Evolutionary conservation across 2,797 vertebrate species (phyloP), one percentile per base, ranked within the genome.

Genomic region (Bovichtus variegatus): DNA sequence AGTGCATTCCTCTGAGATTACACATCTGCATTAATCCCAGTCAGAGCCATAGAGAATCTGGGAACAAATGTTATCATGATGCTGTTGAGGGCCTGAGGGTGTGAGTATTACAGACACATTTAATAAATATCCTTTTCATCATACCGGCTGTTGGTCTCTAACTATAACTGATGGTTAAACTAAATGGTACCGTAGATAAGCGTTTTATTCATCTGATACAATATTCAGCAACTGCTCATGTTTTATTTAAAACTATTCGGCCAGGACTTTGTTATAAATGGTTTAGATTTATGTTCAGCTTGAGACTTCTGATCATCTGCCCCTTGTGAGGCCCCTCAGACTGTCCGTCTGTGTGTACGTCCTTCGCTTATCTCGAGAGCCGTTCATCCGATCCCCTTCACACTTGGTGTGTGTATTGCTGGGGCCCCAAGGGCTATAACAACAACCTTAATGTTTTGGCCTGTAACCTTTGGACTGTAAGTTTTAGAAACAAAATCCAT

Each of bases 1-100:
- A 86, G 77, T 78, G 44, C 88, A 93, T 94, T 94, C 92, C 91
- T 57, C 66, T 81, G 82, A 93, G 90, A 93, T 95, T 95, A 94
- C 92, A 91, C 89, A 93, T 92, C 82, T 91, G 87, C 72, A 90
- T 89, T 90, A 93, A 93, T 94, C 91, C 87, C 80, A 71, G 66
- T 89, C 84, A 85, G 62, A 76, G 70, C 75, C 76, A 66, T 18
- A 19, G 60, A 81, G 68, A 85, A 50, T 89, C 71, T 76, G 72
- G 83, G 74, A 76, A 86, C 81, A 66, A 57, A 78, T 89, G 90
- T 91, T 88, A 89, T 86, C 74, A 86, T 84, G 64, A 80, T 83
- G 70, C 65, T 76, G 61, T 87, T 64, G 55, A 83, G 44, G 36
- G 41, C 57, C 63, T 58, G 68, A 55, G 23, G 53, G 43, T 81